These are phyloP conservation scores for Polyergus mexicanus DNA, from an alignment of 1,140 invertebrate genomes.

Conservation along the genomic window DNA sequence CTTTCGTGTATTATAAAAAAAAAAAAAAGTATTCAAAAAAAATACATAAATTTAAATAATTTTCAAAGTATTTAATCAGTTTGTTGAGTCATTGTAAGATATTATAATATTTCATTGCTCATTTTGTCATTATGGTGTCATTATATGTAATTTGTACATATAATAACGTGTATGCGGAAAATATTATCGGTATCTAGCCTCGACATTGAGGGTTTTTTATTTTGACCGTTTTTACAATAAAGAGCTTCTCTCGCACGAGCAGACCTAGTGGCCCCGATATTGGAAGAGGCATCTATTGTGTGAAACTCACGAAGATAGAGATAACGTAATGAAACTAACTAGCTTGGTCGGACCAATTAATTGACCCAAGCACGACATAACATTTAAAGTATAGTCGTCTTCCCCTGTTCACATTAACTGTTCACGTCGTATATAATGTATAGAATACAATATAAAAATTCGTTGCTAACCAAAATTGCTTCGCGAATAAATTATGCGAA, in stretches of 20 bases:
- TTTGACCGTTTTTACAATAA: constrained; percentile 9
- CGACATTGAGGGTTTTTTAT: neutral
- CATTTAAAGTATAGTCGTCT: constrained; percentile 76
- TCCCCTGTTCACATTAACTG: constrained; percentile 63
- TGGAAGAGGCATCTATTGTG: constrained; percentile 78
- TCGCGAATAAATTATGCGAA: neutral
- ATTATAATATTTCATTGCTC: neutral
- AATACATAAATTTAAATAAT: neutral
- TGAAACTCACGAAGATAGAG: constrained; percentile 81
- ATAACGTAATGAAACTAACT: constrained; percentile 85
- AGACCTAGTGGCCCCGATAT: constrained; percentile 80
- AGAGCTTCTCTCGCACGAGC: constrained; percentile 44
- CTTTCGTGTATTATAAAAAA: too few relatives aligned
- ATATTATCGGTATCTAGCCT: neutral
- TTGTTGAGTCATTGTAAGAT: neutral
- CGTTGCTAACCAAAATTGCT: neutral
- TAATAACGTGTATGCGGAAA: neutral
- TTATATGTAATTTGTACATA: neutral
- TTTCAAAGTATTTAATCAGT: constrained; percentile 6
- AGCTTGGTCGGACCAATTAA: constrained; percentile 82
- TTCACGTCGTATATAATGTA: constrained; percentile 47
- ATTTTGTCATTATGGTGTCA: neutral
- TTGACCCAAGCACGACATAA: constrained; percentile 77
- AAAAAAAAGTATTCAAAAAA: too few relatives aligned
- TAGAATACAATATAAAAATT: constrained; percentile 62